phyloP scores from a whole-genome alignment of 2,113 vertebrate species.

The Hydrochoerus hydrochaeris region DNA sequence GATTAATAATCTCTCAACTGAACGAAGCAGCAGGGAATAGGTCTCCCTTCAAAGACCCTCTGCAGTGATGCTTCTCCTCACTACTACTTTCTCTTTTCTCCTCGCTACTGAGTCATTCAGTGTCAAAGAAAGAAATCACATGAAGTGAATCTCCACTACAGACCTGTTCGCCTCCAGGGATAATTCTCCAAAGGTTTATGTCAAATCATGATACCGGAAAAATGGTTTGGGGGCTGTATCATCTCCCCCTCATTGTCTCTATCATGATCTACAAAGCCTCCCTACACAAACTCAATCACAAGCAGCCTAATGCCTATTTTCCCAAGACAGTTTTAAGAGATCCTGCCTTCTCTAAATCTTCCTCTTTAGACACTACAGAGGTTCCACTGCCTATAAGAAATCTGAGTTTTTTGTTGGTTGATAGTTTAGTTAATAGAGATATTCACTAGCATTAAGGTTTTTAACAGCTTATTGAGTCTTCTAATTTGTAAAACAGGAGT shows the following conservation, averaged over 20 bases:
- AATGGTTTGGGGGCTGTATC: background rate
- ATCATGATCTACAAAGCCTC: background rate
- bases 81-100: background rate
- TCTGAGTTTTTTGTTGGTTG: background rate
- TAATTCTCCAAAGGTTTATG: background rate
- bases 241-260: background rate
- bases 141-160: background rate
- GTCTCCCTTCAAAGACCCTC: no score
- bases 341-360: background rate
- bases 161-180: background rate
- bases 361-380: background rate
- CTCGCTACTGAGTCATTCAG: background rate
- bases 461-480: background rate
- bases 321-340: background rate
- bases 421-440: background rate
- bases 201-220: background rate
- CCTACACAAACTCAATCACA: background rate
- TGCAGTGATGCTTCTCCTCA: background rate
- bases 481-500: background rate
- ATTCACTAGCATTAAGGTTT: background rate
- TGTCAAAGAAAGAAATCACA: background rate
- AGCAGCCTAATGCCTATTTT: background rate
- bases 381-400: background rate
- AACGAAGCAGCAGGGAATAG: background rate
- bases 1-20: background rate